phyloP scores from a whole-genome alignment of 1,140 invertebrate genomes.

The Heterodera carotae region DNA sequence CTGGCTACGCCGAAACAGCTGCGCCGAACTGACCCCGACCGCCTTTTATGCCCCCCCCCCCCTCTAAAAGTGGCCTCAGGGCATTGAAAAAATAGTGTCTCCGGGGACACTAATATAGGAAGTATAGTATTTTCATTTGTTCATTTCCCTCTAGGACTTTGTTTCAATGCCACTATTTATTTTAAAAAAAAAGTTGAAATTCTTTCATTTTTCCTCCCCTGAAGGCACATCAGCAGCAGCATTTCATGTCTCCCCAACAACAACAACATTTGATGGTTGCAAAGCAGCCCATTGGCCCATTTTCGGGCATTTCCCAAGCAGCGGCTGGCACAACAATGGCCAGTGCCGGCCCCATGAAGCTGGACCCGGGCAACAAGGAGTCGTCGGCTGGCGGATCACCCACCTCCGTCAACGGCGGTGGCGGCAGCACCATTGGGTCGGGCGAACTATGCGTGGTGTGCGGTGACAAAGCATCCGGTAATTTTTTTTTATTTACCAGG shows the following conservation, averaged over 20 bases:
- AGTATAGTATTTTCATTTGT: too few relatives aligned
- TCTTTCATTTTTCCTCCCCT: too few relatives aligned
- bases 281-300: not conserved
- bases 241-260: not conserved
- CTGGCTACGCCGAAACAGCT: too few relatives aligned
- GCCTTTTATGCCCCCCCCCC: too few relatives aligned
- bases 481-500: too few relatives aligned
- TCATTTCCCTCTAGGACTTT: too few relatives aligned
- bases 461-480: constrained; percentile 45
- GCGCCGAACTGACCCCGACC: too few relatives aligned
- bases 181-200: too few relatives aligned
- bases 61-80: too few relatives aligned
- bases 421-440: constrained; percentile 9
- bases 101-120: too few relatives aligned
- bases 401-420: constrained; percentile 9
- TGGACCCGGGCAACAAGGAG: not conserved
- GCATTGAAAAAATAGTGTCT: too few relatives aligned
- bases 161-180: too few relatives aligned
- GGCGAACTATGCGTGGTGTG: constrained; percentile 45
- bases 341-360: not conserved
- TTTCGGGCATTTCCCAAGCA: not conserved
- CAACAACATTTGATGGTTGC: not conserved
- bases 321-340: not conserved
- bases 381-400: not conserved
- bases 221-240: not conserved